Evolutionary conservation across 2,888 invertebrate species (phyloP).

Genomic region (Cartodere bifasciata): DNA sequence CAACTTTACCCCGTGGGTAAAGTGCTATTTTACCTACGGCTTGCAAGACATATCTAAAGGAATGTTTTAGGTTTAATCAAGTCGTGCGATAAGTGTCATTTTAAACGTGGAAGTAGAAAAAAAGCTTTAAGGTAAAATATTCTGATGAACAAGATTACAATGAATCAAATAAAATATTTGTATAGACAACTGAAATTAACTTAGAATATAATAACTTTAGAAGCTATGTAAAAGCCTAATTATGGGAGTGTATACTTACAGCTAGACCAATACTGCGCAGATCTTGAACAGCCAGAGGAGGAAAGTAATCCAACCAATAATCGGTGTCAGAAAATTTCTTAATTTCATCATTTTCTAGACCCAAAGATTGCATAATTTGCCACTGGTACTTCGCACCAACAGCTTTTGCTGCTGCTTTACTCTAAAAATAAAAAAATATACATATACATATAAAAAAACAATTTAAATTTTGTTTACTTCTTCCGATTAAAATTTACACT

Average conservation of each 20-base stretch:
- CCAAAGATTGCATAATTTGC: constrained; percentile 96
- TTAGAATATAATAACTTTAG: not conserved
- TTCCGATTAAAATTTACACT: too few relatives aligned
- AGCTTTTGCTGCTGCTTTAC: constrained; percentile 88
- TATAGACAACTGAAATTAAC: constrained; percentile 10
- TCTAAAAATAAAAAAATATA: constrained; percentile 39
- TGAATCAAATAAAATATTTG: too few relatives aligned
- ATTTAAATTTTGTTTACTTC: not conserved
- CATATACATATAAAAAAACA: not conserved
- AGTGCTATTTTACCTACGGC: too few relatives aligned
- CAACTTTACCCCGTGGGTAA: too few relatives aligned
- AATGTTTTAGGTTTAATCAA: too few relatives aligned
- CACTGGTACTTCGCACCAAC: constrained; percentile 88
- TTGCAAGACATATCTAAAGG: too few relatives aligned
- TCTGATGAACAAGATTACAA: too few relatives aligned
- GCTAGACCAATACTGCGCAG: constrained; percentile 80
- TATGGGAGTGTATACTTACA: constrained; percentile 46
- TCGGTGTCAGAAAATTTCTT: constrained; percentile 77
- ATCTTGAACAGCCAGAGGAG: constrained; percentile 78
- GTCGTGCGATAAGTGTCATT: too few relatives aligned
- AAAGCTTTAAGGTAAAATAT: too few relatives aligned
- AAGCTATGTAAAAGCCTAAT: constrained; percentile 1
- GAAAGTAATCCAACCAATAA: constrained; percentile 96
- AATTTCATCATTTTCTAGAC: constrained; percentile 84
- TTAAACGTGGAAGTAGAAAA: too few relatives aligned